These are phyloP conservation scores for Notarius quadriscutis DNA, from an alignment of 2,113 vertebrate species.

Conservation along the genomic window DNA sequence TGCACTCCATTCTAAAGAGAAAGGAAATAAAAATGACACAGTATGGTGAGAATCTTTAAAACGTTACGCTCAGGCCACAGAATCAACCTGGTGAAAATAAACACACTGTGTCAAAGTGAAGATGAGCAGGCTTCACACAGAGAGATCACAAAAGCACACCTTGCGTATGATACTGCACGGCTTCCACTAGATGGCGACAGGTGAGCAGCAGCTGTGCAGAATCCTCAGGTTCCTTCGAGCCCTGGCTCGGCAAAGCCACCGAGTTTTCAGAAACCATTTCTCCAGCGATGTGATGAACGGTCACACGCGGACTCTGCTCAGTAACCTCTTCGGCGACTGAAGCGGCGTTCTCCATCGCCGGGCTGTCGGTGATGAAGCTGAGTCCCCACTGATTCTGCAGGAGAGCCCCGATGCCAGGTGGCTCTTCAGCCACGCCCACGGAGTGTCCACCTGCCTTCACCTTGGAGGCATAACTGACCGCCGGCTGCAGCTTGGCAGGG, in stretches of 20 bases:
- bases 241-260: constrained; percentile 16
- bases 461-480: constrained; percentile 84
- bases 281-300: constrained; percentile 32
- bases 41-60: not conserved
- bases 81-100: too few species aligned
- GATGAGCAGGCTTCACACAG: too few species aligned
- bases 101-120: too few species aligned
- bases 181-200: constrained; percentile 75
- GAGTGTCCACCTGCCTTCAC: constrained; percentile 75
- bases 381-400: constrained; percentile 85
- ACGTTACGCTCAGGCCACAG: not conserved
- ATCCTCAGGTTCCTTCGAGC: constrained; percentile 54
- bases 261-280: constrained; percentile 44
- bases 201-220: constrained; percentile 73
- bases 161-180: constrained; percentile 73
- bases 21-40: not conserved
- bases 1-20: constrained; percentile 73
- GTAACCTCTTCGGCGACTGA: not conserved
- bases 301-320: not conserved
- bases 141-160: constrained; percentile 55
- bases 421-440: constrained; percentile 66
- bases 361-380: constrained; percentile 79
- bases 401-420: constrained; percentile 76
- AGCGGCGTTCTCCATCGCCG: constrained; percentile 25
- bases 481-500: constrained; percentile 80